phyloP scores from a whole-genome alignment of 1,140 invertebrate species.

The Meloidogyne floridensis region DNA sequence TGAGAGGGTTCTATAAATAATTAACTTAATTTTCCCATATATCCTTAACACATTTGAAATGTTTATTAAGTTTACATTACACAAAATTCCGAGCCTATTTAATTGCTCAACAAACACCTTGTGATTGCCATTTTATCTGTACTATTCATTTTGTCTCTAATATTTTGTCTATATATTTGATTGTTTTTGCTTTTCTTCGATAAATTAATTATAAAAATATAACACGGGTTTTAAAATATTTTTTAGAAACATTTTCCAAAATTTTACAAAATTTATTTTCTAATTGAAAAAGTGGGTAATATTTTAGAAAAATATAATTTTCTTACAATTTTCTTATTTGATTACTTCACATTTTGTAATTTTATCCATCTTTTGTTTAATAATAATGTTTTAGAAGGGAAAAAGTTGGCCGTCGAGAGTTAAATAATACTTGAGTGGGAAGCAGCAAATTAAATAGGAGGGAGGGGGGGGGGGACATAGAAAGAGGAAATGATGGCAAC shows the following conservation, averaged over 20 bases:
- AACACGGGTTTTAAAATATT: neutral
- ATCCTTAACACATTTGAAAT: too few relatives aligned
- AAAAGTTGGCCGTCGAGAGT: neutral
- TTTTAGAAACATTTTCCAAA: neutral
- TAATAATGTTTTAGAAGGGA: neutral
- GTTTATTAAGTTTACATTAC: too few relatives aligned
- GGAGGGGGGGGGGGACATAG: neutral
- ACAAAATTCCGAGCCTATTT: neutral
- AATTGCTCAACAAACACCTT: neutral
- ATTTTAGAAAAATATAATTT: neutral
- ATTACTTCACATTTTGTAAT: conserved; percentile 5
- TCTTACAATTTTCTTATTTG: neutral
- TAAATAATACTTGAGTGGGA: neutral
- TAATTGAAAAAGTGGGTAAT: too few relatives aligned
- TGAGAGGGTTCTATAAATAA: too few relatives aligned
- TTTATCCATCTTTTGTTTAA: conserved; percentile 1
- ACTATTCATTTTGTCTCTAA: neutral
- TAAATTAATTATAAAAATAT: neutral
- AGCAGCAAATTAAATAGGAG: neutral
- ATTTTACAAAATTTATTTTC: too few relatives aligned
- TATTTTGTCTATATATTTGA: neutral
- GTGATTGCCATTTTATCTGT: conserved; percentile 1
- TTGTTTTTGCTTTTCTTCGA: neutral
- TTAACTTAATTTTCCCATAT: too few relatives aligned
- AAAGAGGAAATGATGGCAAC: neutral